These are phyloP conservation scores for Salmo trutta DNA, from an alignment of 2,797 vertebrate species.

Conservation along the genomic window DNA sequence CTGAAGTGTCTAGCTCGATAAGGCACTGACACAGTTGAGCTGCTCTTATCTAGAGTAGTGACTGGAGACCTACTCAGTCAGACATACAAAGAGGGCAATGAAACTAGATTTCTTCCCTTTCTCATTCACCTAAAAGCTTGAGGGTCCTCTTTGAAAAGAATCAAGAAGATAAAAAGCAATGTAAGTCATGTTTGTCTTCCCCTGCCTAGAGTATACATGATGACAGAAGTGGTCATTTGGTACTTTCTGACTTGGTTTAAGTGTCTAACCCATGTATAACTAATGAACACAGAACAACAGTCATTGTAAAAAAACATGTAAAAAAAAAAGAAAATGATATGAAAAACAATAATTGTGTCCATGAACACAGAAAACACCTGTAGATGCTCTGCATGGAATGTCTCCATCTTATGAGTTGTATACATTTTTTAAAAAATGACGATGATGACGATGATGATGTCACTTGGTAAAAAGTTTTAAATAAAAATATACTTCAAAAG, in stretches of 20 bases:
- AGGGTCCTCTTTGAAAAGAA: slow-evolving; percentile 11
- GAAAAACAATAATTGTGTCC: too few relatives aligned
- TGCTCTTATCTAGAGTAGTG: slow-evolving; percentile 4
- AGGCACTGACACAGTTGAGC: slow-evolving; percentile 78
- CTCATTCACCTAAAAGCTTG: slow-evolving; percentile 34
- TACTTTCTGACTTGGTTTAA: slow-evolving; percentile 21
- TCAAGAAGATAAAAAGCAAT: slow-evolving; percentile 16
- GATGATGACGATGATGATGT: slow-evolving; percentile 15
- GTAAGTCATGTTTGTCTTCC: slow-evolving; percentile 18
- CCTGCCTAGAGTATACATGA: slow-evolving; percentile 16
- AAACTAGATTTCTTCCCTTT: neutral
- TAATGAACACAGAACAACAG: slow-evolving; percentile 4
- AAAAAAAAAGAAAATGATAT: too few relatives aligned
- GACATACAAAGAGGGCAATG: neutral
- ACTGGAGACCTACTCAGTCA: slow-evolving; percentile 20
- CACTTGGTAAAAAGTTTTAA: slow-evolving; percentile 30
- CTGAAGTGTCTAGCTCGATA: slow-evolving; percentile 67
- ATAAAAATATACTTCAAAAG: slow-evolving; percentile 35
- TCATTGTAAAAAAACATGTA: too few relatives aligned
- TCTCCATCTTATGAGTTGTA: too few relatives aligned
- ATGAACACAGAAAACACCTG: too few relatives aligned
- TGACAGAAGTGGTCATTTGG: slow-evolving; percentile 8
- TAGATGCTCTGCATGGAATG: too few relatives aligned
- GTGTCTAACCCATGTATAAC: slow-evolving; percentile 26
- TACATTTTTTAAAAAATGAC: too few relatives aligned